Conservation (phyloP, 2,888 invertebrate genomes). For the Zhuqinia jingwanae region DNA sequence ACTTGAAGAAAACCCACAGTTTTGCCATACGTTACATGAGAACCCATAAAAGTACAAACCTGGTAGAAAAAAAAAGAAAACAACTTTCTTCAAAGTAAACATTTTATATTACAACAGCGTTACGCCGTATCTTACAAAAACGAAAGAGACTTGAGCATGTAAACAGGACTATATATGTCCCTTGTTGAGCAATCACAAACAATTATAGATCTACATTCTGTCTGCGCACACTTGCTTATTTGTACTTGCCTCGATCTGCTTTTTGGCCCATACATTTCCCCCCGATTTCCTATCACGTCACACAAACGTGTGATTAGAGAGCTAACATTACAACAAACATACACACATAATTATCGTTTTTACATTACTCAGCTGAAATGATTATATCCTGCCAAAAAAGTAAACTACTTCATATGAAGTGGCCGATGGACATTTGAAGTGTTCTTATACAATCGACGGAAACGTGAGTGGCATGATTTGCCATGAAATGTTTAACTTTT, state of each 20-base stretch:
- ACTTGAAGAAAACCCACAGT: slow-evolving; percentile 41
- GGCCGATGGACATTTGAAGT: background rate
- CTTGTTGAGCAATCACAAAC: background rate
- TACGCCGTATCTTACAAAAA: background rate
- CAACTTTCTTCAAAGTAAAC: slow-evolving; percentile 33
- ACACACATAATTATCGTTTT: slow-evolving; percentile 27
- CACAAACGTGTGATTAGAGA: background rate
- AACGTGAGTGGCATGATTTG: background rate
- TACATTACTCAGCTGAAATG: slow-evolving; percentile 49
- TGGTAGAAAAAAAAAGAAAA: background rate
- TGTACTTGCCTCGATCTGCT: background rate
- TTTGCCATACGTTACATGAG: background rate
- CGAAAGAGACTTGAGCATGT: background rate
- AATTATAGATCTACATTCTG: background rate
- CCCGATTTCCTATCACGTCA: background rate
- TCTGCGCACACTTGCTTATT: background rate
- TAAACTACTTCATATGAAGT: background rate
- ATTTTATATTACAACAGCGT: too few species aligned
- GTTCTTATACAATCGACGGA: background rate
- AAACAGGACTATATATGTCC: background rate
- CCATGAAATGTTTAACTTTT: background rate
- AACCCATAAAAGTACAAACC: slow-evolving; percentile 19
- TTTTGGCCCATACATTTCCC: background rate
- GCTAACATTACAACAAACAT: background rate
- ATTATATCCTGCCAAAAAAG: slow-evolving; percentile 19